Base-by-base conservation (phyloP, 2,113 vertebrate species). In the Oryzias woworae region DNA sequence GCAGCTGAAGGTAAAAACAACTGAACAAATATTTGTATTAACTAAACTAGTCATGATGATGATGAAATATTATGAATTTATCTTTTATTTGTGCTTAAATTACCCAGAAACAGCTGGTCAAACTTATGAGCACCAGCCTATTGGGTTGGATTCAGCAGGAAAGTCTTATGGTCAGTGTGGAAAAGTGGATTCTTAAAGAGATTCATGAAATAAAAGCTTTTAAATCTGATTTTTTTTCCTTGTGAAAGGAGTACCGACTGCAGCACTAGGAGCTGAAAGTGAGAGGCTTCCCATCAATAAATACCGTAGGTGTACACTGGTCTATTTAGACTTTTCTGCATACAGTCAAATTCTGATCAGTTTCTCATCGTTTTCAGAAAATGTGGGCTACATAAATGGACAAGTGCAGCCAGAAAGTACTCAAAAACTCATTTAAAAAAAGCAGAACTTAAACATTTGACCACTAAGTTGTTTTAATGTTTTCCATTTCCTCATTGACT, bases 321-420 rank as follows among this genome's bases (percentile, higher is more conserved):
- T 71, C 7, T 54, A 8, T 7, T 24, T 66, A 17, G 1, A 26
- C 7, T 28, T 28, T 28, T 28, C 6, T 58, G 3, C 50, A 18
- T 45, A 59, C 0, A 18, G 7, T 3, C 53, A 51, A 61, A 61
- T 45, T 17, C 62, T 75, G 5, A 42, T 44, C 50, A 43, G 50
- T 7, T n/a, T 2, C 48, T 47, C 66, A 13, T 68, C n/a, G n/a
- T 2, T 80, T 81, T 63, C 71, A 91, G 89, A 80, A 57, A 71
- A 85, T n/a, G 66, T 63, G 5, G 83, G 80, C 41, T 89, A 90
- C 44, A 83, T 89, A 28, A 85, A 85, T 17, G 88, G 86, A 82
- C 85, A 83, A 49, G 41, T 87, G 47, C 85, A 86, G 58, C 83
- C 88, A 46, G 87, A 90, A 71, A 90, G 91, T 92, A 88, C 47